Evolutionary conservation across 2,888 invertebrate species (phyloP).

Genomic region (Xanthorhoe spadicearia): DNA sequence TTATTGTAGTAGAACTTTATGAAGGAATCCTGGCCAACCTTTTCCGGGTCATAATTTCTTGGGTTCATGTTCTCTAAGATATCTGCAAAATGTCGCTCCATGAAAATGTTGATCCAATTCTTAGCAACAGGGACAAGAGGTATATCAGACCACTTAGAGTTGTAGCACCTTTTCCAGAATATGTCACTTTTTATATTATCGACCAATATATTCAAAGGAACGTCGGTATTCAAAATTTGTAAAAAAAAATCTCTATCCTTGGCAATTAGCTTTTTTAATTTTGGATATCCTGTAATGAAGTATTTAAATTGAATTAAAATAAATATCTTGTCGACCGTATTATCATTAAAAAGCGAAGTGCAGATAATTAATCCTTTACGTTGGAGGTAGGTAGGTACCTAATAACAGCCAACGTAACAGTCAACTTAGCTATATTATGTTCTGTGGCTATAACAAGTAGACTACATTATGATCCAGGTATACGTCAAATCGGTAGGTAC

Average conservation of each 20-base stretch:
- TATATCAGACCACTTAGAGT: slow-evolving; percentile 66
- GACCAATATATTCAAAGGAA: slow-evolving; percentile 73
- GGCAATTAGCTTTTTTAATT: slow-evolving; percentile 65
- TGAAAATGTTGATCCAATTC: slow-evolving; percentile 75
- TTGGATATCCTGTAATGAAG: slow-evolving; percentile 61
- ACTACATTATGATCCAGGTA: too few species aligned
- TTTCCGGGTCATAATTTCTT: slow-evolving; percentile 78
- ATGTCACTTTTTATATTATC: slow-evolving; percentile 78
- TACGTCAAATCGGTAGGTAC: too few species aligned
- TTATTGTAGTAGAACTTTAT: not conserved
- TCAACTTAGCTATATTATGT: too few species aligned
- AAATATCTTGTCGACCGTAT: too few species aligned
- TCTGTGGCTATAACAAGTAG: too few species aligned
- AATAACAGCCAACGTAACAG: too few species aligned
- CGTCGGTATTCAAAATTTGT: slow-evolving; percentile 69
- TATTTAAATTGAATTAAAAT: not conserved
- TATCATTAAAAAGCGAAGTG: too few species aligned
- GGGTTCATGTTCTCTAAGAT: slow-evolving; percentile 80
- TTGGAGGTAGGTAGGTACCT: too few species aligned
- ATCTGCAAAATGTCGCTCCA: slow-evolving; percentile 77
- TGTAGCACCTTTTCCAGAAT: slow-evolving; percentile 79
- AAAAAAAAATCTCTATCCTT: slow-evolving; percentile 76
- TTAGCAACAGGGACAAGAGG: slow-evolving; percentile 58
- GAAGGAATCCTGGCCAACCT: slow-evolving; percentile 63
- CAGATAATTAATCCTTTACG: too few species aligned